Conservation (phyloP, 2,113 vertebrate genomes). For the Pogona vitticeps region DNA sequence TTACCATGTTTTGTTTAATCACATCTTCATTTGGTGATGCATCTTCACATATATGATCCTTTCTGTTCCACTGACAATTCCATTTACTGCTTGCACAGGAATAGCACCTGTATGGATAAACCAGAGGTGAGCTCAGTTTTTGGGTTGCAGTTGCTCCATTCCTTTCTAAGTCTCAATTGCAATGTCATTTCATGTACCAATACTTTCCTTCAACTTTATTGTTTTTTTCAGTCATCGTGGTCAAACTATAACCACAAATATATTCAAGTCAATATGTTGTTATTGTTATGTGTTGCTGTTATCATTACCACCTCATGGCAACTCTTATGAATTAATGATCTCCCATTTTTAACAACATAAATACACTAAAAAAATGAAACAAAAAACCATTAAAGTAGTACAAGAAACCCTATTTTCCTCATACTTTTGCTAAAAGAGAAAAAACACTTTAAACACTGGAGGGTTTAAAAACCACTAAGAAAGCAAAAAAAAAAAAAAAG, state of each 20-base stretch:
- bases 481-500: too few species aligned
- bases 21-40: slow-evolving; percentile 65
- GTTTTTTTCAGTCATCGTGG: not conserved
- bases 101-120: slow-evolving; percentile 83
- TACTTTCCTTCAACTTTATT: not conserved
- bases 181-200: slow-evolving; percentile 11
- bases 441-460: too few species aligned
- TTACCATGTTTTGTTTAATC: slow-evolving; percentile 83
- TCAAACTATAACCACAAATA: not conserved
- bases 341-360: too few species aligned
- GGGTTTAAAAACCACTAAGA: too few species aligned
- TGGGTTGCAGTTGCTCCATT: not conserved
- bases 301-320: too few species aligned
- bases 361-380: too few species aligned
- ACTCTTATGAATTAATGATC: too few species aligned
- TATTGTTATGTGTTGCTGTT: too few species aligned
- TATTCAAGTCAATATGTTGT: too few species aligned
- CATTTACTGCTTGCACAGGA: slow-evolving; percentile 90
- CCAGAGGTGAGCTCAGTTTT: slow-evolving; percentile 39
- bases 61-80: slow-evolving; percentile 92
- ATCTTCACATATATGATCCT: slow-evolving; percentile 84
- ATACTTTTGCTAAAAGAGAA: too few species aligned
- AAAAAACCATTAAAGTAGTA: too few species aligned
- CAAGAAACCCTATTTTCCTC: too few species aligned
- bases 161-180: slow-evolving; percentile 4